phyloP scores from a whole-genome alignment of 2,113 vertebrate species.

The Hippocampus comes region DNA sequence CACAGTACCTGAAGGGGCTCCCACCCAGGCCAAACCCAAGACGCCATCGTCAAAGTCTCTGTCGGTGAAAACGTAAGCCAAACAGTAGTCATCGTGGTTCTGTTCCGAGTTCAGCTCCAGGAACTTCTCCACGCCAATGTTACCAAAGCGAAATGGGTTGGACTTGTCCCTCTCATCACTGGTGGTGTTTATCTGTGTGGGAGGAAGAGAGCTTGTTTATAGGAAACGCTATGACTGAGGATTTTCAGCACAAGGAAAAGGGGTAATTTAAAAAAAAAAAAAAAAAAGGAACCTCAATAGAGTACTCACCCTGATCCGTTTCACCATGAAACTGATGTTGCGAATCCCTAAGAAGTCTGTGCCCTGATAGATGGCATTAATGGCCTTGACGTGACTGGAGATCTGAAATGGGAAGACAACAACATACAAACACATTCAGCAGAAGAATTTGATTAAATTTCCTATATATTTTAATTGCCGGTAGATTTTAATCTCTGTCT shows the following conservation, averaged over 20 bases:
- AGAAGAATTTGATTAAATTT: neutral
- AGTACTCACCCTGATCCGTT: conserved; percentile 84
- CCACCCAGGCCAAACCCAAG: conserved; percentile 96
- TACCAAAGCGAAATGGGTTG: conserved; percentile 97
- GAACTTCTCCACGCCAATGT: conserved; percentile 98
- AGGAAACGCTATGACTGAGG: neutral
- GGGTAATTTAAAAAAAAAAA: too few species aligned
- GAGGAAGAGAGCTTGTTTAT: neutral
- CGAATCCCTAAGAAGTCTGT: conserved; percentile 96
- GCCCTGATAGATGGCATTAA: conserved; percentile 96
- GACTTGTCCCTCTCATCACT: conserved; percentile 82
- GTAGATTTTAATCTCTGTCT: neutral
- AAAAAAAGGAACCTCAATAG: neutral
- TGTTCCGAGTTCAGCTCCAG: conserved; percentile 96
- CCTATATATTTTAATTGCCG: neutral
- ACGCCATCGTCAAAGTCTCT: conserved; percentile 97
- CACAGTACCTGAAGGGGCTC: conserved; percentile 89
- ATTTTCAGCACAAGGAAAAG: neutral
- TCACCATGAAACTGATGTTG: conserved; percentile 99
- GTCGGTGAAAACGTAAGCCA: conserved; percentile 98
- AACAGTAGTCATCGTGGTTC: conserved; percentile 97
- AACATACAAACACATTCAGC: neutral
- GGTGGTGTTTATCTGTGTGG: conserved; percentile 88
- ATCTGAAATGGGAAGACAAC: conserved; percentile 72
- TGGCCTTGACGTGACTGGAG: conserved; percentile 96